These are phyloP conservation scores for Cheracebus regulus DNA, from an alignment of 2,797 vertebrate species.

Conservation along the genomic window DNA sequence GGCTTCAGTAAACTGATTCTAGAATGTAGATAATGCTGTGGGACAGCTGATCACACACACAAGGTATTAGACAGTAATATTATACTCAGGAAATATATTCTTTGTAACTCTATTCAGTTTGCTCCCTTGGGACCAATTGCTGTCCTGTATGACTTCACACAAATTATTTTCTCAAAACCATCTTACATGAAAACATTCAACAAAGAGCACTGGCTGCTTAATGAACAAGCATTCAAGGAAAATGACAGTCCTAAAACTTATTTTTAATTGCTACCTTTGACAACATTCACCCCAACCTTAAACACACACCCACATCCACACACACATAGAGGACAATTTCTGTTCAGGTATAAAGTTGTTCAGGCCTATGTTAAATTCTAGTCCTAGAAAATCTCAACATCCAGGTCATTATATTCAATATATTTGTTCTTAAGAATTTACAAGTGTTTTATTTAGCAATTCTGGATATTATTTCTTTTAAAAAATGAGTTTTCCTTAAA, in stretches of 20 bases:
- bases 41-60: background rate
- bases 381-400: background rate
- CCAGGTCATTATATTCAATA: background rate
- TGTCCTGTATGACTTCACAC: background rate
- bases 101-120: background rate
- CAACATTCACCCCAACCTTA: background rate
- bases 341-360: background rate
- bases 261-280: background rate
- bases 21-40: background rate
- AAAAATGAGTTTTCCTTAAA: background rate
- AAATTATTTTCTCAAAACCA: background rate
- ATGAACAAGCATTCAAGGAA: background rate
- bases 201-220: background rate
- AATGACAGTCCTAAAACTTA: background rate
- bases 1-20: background rate
- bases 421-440: background rate
- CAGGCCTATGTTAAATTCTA: background rate
- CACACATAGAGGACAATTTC: background rate
- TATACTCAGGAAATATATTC: background rate
- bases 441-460: background rate
- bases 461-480: background rate
- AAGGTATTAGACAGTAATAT: background rate
- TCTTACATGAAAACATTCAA: background rate
- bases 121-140: background rate
- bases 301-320: background rate